These are phyloP conservation scores for Agelaius phoeniceus DNA, from an alignment of 2,113 vertebrate genomes.

Conservation along the genomic window DNA sequence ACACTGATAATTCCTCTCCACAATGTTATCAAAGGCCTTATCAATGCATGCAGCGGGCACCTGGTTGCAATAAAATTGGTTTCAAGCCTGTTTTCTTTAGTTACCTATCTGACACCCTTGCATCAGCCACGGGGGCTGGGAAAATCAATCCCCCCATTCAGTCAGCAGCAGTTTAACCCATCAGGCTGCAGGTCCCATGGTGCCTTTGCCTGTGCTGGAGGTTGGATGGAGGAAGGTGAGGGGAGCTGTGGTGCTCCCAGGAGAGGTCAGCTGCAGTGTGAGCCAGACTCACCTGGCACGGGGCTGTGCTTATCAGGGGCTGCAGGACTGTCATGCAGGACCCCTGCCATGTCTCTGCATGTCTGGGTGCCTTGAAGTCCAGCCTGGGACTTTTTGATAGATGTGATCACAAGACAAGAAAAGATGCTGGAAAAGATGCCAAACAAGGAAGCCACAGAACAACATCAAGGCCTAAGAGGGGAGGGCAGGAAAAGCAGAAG, in stretches of 20 bases:
- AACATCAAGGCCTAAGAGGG: not conserved
- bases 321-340: not conserved
- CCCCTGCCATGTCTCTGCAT: not conserved
- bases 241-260: not conserved
- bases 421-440: not conserved
- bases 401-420: not conserved
- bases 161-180: not conserved
- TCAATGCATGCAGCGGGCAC: not conserved
- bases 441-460: not conserved
- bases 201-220: not conserved
- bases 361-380: not conserved
- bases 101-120: not conserved
- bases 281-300: not conserved
- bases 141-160: not conserved
- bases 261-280: fast-evolving
- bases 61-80: conserved; percentile 4
- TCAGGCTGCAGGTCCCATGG: not conserved
- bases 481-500: not conserved
- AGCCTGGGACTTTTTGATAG: not conserved
- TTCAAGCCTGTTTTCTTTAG: conserved; percentile 36
- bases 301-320: not conserved
- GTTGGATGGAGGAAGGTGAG: not conserved
- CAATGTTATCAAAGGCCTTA: conserved; percentile 29
- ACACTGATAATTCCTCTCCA: not conserved
- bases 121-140: not conserved